Conservation (phyloP, 1,140 invertebrate genomes). For the Drosophila gunungcola region DNA sequence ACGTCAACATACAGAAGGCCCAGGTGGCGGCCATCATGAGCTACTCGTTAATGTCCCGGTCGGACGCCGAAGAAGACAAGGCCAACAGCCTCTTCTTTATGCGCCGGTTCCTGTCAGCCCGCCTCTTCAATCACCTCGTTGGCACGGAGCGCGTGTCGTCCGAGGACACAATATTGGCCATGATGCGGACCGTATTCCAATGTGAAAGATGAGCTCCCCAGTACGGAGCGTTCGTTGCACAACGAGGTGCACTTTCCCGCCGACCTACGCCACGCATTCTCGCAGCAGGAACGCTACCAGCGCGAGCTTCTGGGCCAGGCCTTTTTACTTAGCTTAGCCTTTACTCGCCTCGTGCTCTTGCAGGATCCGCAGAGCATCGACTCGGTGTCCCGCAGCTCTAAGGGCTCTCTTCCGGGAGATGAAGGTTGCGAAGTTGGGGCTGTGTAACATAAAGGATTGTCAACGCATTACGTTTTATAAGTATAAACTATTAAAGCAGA, state of each 20-base stretch:
- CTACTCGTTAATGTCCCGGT: conserved; percentile 58
- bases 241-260: conserved; percentile 62
- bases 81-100: conserved; percentile 67
- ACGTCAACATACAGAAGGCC: conserved; percentile 78
- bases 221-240: neutral
- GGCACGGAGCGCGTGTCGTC: conserved; percentile 77
- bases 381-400: conserved; percentile 44
- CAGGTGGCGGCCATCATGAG: conserved; percentile 73
- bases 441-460: neutral
- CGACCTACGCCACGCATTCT: conserved; percentile 48
- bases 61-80: conserved; percentile 13
- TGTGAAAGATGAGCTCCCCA: conserved; percentile 20
- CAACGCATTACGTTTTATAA: no score
- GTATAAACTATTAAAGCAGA: no score
- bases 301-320: conserved; percentile 75
- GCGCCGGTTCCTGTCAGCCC: conserved; percentile 67
- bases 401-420: conserved; percentile 1
- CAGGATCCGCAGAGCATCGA: conserved; percentile 60
- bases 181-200: conserved; percentile 67
- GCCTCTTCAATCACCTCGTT: conserved; percentile 74
- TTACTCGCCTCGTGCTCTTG: conserved; percentile 68
- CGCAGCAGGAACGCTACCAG: conserved; percentile 59
- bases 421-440: neutral
- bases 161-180: conserved; percentile 61
- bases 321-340: conserved; percentile 71